Evolutionary conservation across 2,113 vertebrate species (phyloP), one percentile per base, ranked within the genome.

Genomic region (Melanocharis versteri): DNA sequence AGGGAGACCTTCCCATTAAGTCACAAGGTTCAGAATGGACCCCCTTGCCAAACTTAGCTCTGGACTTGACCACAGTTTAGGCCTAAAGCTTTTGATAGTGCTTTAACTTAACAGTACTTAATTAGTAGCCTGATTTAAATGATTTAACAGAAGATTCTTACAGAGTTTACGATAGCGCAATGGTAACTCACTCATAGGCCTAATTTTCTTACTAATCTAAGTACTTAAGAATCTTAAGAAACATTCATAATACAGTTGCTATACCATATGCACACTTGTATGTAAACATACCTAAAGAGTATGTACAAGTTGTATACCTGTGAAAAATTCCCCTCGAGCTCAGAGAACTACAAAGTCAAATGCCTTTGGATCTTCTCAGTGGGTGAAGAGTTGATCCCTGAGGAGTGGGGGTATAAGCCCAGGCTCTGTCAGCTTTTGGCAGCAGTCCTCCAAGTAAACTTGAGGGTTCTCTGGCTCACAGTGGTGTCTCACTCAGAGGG

Each of bases 161-260:
- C 0, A 37, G 37, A 73, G 9, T 45, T 73, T 45, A 44, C 6
- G 6, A 17, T 44, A 45, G 13, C 23, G 44, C 23, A 45, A 0
- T 58, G 18, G 58, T 58, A 44, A n/a, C 27, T 73, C 19, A 39
- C 37, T 81, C 2, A 0, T 5, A 73, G 22, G 26, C 19, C 51
- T 58, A 37, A 51, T 81, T 81, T 73, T 66, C 27, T 24, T 66
- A 37, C 6, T 27, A 7, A 22, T 50, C 11, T 57, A 42, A 27
- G 15, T 50, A 35, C 31, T 50, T 76, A 50, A 45, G n/a, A 47
- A 65, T 75, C 10, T 56, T 65, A 10, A 50, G 4, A 50, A 37
- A 33, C 16, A 28, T 33, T 58, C 10, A 44, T 57, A 65, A 24
- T 39, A 58, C 10, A 33, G 30, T n/a, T 58, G 28, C 13, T 81